Base-by-base conservation (phyloP, 2,888 invertebrate species). In the Macrophya annulata region DNA sequence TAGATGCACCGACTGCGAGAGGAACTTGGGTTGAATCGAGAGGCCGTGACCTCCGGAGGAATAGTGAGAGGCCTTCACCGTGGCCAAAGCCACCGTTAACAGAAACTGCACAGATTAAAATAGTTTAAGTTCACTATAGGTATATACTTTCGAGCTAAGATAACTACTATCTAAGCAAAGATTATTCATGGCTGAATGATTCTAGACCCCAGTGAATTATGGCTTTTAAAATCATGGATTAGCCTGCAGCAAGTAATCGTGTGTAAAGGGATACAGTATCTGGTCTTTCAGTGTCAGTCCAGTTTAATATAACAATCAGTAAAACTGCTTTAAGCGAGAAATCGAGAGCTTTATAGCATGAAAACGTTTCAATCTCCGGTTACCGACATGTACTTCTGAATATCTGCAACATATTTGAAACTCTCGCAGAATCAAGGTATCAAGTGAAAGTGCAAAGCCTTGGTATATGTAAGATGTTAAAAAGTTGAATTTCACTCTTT, bases 1-100 rank as follows among this genome's bases (percentile, higher is more conserved):
- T 79, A 91, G 89, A 48, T 92, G 91, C 37, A 93, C 92, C 85
- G 93, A 92, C 87, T 93, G 91, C 51, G 93, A 93, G 86, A 93
- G 91, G 85, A 93, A 90, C 84, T 90, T 92, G 2, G 92, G 92
- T 43, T 90, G 87, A 31, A 88, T 85, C 17, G 85, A 77, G 51
- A 86, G 87, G 82, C 85, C 85, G 45, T 87, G 88, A 37, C 88
- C 87, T 86, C 87, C 86, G 59, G 89, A 90, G 17, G 89, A 88
- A 77, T 89, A 87, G 87, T 91, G 85, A 10, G 91, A 91, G 51
- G 91, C 89, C 62, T 87, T 88, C 81, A 87, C 89, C 85, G 86
- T 86, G 86, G 88, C 87, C 86, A 89, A 85, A 74, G 89, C 88
- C 88, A 89, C 82, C 37, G 86, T 85, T 55, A 88, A 51, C 85